phyloP scores from a whole-genome alignment of 2,113 vertebrate species.

The Phrynocephalus versicolor region DNA sequence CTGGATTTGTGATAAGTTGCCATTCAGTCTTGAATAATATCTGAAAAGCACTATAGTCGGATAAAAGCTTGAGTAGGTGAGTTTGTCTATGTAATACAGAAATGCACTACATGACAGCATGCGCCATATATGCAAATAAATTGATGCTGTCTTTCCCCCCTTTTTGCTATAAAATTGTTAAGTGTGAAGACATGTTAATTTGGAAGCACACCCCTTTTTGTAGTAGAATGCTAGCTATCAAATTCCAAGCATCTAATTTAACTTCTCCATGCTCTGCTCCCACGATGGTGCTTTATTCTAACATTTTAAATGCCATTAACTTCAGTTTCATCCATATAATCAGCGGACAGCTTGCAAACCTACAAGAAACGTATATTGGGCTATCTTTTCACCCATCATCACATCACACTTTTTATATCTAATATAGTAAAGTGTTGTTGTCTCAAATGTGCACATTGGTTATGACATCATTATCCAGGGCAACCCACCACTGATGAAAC shows the following conservation, averaged over 20 bases:
- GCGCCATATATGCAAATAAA: conserved; percentile 70
- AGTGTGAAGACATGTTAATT: conserved; percentile 37
- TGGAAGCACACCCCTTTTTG: conserved; percentile 28
- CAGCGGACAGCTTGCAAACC: neutral
- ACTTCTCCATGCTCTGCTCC: neutral
- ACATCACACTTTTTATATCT: conserved; percentile 28
- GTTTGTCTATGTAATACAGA: conserved; percentile 55
- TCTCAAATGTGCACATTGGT: no score
- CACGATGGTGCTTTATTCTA: neutral
- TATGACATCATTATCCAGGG: no score
- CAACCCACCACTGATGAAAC: no score
- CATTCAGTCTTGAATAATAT: conserved; percentile 35
- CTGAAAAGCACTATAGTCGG: conserved; percentile 27
- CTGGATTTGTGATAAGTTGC: neutral
- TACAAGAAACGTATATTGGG: conserved; percentile 1
- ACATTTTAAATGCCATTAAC: neutral
- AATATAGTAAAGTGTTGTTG: conserved; percentile 13
- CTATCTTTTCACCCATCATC: neutral
- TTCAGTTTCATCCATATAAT: conserved; percentile 12
- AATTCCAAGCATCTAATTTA: conserved; percentile 3
- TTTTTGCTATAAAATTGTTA: conserved; percentile 52
- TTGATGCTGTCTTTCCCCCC: neutral
- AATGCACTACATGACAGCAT: conserved; percentile 68
- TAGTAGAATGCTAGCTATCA: conserved; percentile 41
- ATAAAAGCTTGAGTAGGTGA: conserved; percentile 44